Conservation (phyloP, 2,113 vertebrate genomes). For the Muntiacus muntjak region DNA sequence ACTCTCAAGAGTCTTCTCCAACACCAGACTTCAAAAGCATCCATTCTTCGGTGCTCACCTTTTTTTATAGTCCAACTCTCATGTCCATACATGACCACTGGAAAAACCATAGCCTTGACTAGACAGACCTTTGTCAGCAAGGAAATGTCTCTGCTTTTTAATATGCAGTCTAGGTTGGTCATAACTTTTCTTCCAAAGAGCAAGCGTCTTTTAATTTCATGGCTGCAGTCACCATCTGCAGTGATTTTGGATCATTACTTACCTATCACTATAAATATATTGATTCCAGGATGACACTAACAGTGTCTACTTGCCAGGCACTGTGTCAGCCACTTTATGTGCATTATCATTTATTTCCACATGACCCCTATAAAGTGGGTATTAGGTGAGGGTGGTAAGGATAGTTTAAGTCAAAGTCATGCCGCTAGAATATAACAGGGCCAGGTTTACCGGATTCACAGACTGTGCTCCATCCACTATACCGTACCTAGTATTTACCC, state of each 20-base stretch:
- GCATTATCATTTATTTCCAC: background rate
- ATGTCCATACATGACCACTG: background rate
- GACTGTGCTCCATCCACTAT: background rate
- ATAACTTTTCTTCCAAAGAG: background rate
- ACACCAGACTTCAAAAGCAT: background rate
- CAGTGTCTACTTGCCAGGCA: background rate
- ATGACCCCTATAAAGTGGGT: background rate
- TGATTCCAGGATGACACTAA: background rate
- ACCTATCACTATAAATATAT: background rate
- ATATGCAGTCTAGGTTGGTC: background rate
- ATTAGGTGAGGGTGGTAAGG: background rate
- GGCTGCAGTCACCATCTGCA: background rate
- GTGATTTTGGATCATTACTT: background rate
- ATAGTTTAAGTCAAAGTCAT: constrained; percentile 10
- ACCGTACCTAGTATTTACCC: background rate
- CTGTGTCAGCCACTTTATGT: background rate
- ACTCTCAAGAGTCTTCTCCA: background rate
- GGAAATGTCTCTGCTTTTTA: background rate
- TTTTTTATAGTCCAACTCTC: no score
- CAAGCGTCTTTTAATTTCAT: background rate
- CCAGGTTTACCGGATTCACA: background rate
- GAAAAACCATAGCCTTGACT: background rate
- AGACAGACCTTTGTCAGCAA: background rate
- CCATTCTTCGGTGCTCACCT: background rate
- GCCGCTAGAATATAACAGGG: background rate